Evolutionary conservation across 2,113 vertebrate species (phyloP), one percentile per base, ranked within the genome.

Genomic region (Nycticryphes semicollaris): DNA sequence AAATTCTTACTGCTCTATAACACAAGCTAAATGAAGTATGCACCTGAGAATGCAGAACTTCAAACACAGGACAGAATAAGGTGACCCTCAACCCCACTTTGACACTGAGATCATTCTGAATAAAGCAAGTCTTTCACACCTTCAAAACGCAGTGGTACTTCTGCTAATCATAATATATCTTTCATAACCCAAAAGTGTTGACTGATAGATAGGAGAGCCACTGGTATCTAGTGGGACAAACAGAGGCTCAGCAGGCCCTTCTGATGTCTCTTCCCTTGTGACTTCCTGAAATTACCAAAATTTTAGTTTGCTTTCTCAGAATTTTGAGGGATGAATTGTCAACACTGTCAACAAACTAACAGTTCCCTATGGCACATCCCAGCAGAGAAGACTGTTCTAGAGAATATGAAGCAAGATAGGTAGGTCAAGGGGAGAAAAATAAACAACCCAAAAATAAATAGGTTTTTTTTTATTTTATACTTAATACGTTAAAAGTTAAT

Each of bases 381-480:
- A 85, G 19, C 11, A 88, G 39, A 77, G 33, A 68, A 16, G 12
- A 33, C 14, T 67, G 5, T 45, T 51, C 14, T 59, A 54, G 17
- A 54, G 9, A 59, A 63, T 79, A 83, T 4, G 23, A 70, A 72
- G 1, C 1, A 48, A 67, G 24, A 76, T 73, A 64, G 3, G 3
- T 12, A 62, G 10, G 9, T 48, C 25, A 82, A 56, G 3, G 7
- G 4, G 0, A 63, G 43, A 47, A 25, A n/a, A 9, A 56, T 3
- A 3, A 20, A 15, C 2, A 59, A 48, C 10, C 1, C 1, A 35
- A n/a, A 64, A 7, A 1, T 39, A 43, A 57, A 7, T 2, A 35
- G 1, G 0, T 28, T 45, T 84, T 57, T 63, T 2, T 45, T 81
- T 57, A 57, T 4, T 80, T 72, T 82, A 72, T 4, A 33, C 5